These are phyloP conservation scores for Pseudopodoces humilis DNA, from an alignment of 2,113 vertebrate genomes.

Conservation along the genomic window DNA sequence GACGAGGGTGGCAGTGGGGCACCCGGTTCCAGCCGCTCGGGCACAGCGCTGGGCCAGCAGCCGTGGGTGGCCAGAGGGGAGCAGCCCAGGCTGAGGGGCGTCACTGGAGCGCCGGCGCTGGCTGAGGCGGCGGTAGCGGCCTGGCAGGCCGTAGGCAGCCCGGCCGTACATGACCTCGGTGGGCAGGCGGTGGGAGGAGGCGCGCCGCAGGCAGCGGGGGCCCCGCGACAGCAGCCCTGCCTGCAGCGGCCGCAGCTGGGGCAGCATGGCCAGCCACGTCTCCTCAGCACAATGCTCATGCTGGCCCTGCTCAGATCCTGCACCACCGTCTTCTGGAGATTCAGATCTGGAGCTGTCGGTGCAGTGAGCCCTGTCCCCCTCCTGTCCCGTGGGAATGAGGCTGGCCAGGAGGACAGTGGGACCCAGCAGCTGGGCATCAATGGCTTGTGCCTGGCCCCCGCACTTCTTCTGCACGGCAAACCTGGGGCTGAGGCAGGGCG, in stretches of 20 bases:
- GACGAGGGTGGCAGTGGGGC: background rate
- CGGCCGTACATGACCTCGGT: conserved; percentile 33
- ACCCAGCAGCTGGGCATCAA: conserved; percentile 75
- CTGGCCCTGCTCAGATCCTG: background rate
- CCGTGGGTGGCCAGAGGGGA: conserved; percentile 25
- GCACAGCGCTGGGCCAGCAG: background rate
- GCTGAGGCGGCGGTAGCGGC: conserved; percentile 75
- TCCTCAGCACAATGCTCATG: background rate
- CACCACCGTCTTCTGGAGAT: background rate
- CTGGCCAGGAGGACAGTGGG: conserved; percentile 78
- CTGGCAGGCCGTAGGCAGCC: conserved; percentile 67
- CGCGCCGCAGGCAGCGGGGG: conserved; percentile 76
- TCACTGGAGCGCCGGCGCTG: conserved; percentile 66
- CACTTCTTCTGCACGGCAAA: conserved; percentile 72
- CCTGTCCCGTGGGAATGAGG: conserved; percentile 73
- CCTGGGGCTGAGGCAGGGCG: conserved; percentile 81
- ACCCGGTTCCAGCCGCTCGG: background rate
- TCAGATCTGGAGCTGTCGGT: background rate
- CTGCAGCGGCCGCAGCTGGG: background rate
- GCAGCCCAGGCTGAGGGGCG: conserved; percentile 2
- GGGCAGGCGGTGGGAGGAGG: conserved; percentile 78
- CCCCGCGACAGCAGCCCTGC: conserved; percentile 58
- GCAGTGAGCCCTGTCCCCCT: background rate
- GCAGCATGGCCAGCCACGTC: background rate
- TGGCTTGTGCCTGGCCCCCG: background rate